A percentile compares a stretch with the other conserved stretches of the same genome.
Evolutionary conservation across 2,797 vertebrate genomes (phyloP).

Genomic region (Natrix natrix): DNA sequence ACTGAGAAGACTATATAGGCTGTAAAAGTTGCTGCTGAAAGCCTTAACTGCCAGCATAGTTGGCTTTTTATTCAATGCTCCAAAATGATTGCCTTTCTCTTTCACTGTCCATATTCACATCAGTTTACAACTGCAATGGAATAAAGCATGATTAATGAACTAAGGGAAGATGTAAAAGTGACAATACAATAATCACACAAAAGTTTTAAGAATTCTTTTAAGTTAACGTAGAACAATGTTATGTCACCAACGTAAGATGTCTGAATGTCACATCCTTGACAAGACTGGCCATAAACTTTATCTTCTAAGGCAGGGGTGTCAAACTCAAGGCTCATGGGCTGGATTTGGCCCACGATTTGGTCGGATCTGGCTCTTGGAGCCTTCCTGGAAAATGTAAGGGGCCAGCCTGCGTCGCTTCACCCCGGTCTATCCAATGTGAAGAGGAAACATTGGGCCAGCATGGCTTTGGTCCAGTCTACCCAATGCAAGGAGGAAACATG

Average conservation of each 20-base stretch:
- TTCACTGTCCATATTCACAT: background rate
- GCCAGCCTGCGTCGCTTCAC: too few species aligned
- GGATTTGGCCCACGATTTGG: too few species aligned
- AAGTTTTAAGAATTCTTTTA: background rate
- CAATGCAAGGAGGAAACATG: too few species aligned
- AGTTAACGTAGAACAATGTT: background rate
- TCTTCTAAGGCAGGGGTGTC: too few species aligned
- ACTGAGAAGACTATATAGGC: background rate
- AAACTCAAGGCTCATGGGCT: too few species aligned
- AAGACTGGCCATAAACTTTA: background rate
- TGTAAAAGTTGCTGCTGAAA: background rate
- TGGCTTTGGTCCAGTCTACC: too few species aligned
- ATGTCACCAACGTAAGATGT: background rate
- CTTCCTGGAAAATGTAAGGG: too few species aligned
- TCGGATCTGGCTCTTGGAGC: too few species aligned
- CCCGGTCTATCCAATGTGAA: too few species aligned
- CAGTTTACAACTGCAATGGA: accelerated
- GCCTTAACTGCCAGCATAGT: background rate
- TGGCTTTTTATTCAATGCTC: background rate
- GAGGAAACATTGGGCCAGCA: too few species aligned
- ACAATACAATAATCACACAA: background rate
- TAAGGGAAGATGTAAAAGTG: background rate
- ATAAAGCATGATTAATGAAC: background rate
- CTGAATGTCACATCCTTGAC: background rate
- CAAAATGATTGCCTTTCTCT: background rate